Base-by-base conservation (phyloP, 2,888 invertebrate species). In the Cheilosia urbana region DNA sequence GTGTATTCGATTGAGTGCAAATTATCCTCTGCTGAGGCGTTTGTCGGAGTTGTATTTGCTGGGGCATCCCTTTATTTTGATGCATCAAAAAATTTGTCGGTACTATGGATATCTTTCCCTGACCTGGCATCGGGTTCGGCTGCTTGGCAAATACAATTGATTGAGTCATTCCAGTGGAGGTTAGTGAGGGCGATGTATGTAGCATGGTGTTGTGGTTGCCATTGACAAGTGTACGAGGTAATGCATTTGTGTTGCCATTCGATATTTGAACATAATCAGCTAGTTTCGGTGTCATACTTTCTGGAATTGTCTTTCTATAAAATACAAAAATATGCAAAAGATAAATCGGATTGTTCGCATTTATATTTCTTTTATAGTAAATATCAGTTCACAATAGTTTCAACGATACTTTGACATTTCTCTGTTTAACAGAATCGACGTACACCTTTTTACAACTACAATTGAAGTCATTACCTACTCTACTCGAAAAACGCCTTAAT, bases 11-110 rank as follows among this genome's bases (percentile, higher is more conserved):
- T 15, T 82, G 73, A 42, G 47, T 30, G 19, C 72, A 87, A 40
- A 91, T 73, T 1, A 90, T 90, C 11, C 89, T 75, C 1, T 71
- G 81, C 37, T 89, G 30, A 87, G 37, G 77, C 58, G 51, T 87
- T 1, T 19, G 87, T 17, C 58, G 87, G 1, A 69, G 63, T 72
- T 84, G 60, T 24, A 84, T 66, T 58, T 88, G 89, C 57, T 87
- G 88, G 11, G 87, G 78, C 71, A 65, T 87, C 7, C 69, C 78
- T 58, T 66, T 80, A 69, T 89, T 90, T 62, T 90, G 90, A 65
- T 92, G 92, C 87, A 92, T 89, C 0, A 92, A 89, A 40, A 92
- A 91, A 81, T 92, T 92, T 0, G 92, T 92, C 30, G 92, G 92
- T n/a, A 92, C 92, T 51, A 92, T 49, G 0, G 92, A 92, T 9